Evolutionary conservation across 1,140 invertebrate genomes (phyloP).

Genomic region (Papilio polytes): DNA sequence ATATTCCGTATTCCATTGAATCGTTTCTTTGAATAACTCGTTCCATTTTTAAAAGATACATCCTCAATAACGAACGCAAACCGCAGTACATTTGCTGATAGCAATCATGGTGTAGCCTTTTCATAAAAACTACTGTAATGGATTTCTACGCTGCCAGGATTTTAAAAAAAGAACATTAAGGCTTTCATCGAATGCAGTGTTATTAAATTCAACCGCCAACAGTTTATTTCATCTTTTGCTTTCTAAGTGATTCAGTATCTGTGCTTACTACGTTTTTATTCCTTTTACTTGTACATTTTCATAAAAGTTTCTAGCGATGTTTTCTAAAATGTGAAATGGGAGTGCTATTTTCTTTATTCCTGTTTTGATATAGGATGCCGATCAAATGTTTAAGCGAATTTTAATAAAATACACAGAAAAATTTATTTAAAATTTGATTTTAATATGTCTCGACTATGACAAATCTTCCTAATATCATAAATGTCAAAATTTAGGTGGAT

Average conservation of each 20-base stretch:
- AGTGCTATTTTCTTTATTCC: not conserved
- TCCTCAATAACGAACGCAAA: conserved; percentile 11
- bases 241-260: conserved; percentile 14
- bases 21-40: conserved; percentile 19
- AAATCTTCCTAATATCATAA: too few species aligned
- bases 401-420: not conserved
- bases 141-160: conserved; percentile 38
- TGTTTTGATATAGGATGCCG: not conserved
- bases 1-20: conserved; percentile 3
- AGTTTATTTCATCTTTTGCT: conserved; percentile 20
- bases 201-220: conserved; percentile 29
- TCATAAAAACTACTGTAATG: conserved; percentile 39
- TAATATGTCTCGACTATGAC: too few species aligned
- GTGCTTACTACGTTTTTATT: not conserved
- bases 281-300: not conserved
- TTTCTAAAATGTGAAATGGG: not conserved
- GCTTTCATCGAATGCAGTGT: conserved; percentile 37
- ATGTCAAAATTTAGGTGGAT: too few species aligned
- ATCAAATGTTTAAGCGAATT: not conserved
- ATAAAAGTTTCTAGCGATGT: not conserved
- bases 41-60: conserved; percentile 21
- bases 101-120: conserved; percentile 39
- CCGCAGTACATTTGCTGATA: conserved; percentile 40
- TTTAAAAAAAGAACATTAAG: conserved; percentile 37
- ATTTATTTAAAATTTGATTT: too few species aligned